Evolutionary conservation across 2,888 invertebrate species (phyloP), one percentile per base, ranked within the genome.

Genomic region (Hirtodrosophila cameraria): DNA sequence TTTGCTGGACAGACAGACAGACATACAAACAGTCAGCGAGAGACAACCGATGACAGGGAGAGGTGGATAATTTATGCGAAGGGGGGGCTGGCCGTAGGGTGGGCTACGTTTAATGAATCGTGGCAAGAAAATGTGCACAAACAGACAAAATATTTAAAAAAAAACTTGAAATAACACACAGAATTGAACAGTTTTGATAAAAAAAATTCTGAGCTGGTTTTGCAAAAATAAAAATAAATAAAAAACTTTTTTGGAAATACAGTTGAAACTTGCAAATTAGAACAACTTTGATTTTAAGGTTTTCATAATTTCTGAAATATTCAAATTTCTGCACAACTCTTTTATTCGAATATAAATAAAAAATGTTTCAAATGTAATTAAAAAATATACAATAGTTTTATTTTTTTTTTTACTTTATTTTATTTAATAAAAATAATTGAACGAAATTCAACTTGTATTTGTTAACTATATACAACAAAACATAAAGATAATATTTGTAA

Each of bases 31-130:
- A 3, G 18, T 2, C 2, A 5, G 5, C 3, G 18, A 39, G 57
- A 65, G 66, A 66, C 71, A 81, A 41, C 43, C 54, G 81, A 63
- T 78, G 82, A 78, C 78, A 75, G 70, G 55, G n/a, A n/a, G n/a
- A n/a, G n/a, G 63, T 57, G 63, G 45, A 80, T 80, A 76, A 76
- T 77, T 80, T 80, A 76, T 75, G 65, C 74, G 41, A 31, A 46
- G 36, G 7, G 57, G 11, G 35, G 41, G 25, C 3, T 30, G 3
- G n/a, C 23, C 9, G 20, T 9, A 6, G 20, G 1, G 7, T n/a
- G 18, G 45, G 30, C 46, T 15, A 41, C 41, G 41, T 63, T 67
- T 50, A 62, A 67, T 69, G 45, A 67, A 67, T 28, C 50, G 49
- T 39, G 20, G 25, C 9, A 30, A 25, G 31, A 41, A 45, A 31